Evolutionary conservation across 2,113 vertebrate species (phyloP), one percentile per base, ranked within the genome.

Genomic region (Apistogramma diplotaenia): DNA sequence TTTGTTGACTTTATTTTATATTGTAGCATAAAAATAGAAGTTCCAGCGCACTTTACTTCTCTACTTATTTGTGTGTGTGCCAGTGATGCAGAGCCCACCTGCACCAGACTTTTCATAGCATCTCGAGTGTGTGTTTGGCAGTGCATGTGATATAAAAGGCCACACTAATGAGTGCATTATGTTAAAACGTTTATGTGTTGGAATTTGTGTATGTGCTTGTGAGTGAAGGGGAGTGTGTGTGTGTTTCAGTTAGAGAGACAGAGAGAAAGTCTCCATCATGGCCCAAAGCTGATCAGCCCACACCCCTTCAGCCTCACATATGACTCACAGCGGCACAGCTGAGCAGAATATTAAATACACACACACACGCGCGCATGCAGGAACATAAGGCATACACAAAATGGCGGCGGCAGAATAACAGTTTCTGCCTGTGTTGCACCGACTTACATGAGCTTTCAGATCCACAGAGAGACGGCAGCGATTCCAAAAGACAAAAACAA

Each of bases 311-410:
- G 89, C 81, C 77, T 73, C 87, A 91, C 86, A 77, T 78, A 85
- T 92, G 92, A 94, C 79, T 93, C 91, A 93, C 73, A 73, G 85
- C 84, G 81, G 74, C 81, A 84, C 92, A 94, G 93, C 93, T 93
- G 93, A 94, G 88, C 91, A 87, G 90, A 92, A 93, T 93, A 91
- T 89, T 93, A 92, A 93, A 89, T 76, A 89, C 78, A 60, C 78
- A 53, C 70, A 60, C 35, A 78, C 27, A 4, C 19, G 46, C 71
- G 46, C 60, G 83, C 82, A 61, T 8, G 13, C 49, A 3, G 40
- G 31, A 62, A 82, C 51, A n/a, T 23, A 27, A 74, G 76, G 53
- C 67, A 81, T 35, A 62, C 87, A 88, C 87, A 91, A 91, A 92
- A 94, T 93, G 91, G 91, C 81, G 76, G 83, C 18, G 1, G 37